Evolutionary conservation across 64 coral and sea anemone species (phyloP), one percentile per base, ranked within the genome.

Genomic region (Montipora cactus): DNA sequence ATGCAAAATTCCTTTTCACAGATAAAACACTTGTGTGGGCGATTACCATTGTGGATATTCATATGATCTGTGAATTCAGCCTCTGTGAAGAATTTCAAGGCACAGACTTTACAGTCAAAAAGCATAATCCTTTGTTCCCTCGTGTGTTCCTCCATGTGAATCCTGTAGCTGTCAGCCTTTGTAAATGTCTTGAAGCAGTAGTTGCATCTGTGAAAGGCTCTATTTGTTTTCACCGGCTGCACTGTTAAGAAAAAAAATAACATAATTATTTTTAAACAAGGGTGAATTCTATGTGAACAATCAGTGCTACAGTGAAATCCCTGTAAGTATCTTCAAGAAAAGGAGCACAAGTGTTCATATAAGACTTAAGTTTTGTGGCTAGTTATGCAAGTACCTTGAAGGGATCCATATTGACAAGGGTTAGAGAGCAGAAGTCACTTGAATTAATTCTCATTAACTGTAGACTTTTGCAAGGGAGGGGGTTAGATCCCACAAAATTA

Each of bases 111-210:
- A 61, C 96, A 97, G 46, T 92, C 79, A 7, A 97, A 78, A 0
- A 95, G 49, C 4, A 80, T 64, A n/a, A 89, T 68, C 2, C 47
- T 77, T 18, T 88, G 84, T 3, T 95, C 89, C 0, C 88, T 78
- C 1, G 47, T 64, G 93, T 97, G 96, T 49, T 91, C 88, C 6
- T 95, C 89, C 5, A 89, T 59, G 28, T 97, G 96, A 51, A 79
- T n/a, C 61, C 84, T 88, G 49, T 81, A 97, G 48, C 79, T 83
- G 8, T 94, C 93, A 47, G 75, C 96, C 7, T 97, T 94, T 5
- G 87, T 87, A 68, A 97, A 97, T 4, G 93, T 97, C 10, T 97
- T 97, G 71, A 97, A 97, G 59, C 96, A 97, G 74, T 88, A 79
- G 57, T 97, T 95, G 47, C 96, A 97, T 78, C 96, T 87, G 76